Evolutionary conservation across 2,888 invertebrate genomes (phyloP).

Genomic region (Phortica okadai): DNA sequence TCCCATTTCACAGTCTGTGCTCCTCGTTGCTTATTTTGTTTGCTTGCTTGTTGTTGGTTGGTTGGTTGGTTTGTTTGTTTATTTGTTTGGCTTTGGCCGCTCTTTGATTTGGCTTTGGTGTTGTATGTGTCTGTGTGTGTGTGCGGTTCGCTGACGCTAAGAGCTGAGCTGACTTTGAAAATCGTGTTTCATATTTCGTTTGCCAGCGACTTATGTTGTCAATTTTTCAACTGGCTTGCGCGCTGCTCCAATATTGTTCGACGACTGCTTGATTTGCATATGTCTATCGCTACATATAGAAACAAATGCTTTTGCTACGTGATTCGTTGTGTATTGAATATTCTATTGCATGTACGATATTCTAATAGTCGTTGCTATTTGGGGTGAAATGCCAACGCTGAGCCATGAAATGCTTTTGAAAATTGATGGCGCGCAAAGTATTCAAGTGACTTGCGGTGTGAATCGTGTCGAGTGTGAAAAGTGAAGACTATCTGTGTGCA

Average conservation of each 20-base stretch:
- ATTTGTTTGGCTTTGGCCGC: conserved; percentile 14
- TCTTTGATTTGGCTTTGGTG: too few relatives aligned
- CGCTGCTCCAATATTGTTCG: too few relatives aligned
- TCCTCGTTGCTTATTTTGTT: too few relatives aligned
- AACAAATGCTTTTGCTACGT: conserved; percentile 13
- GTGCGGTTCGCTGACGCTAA: conserved; percentile 27
- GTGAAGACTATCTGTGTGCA: too few relatives aligned
- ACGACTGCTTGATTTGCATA: background rate
- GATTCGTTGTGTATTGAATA: background rate
- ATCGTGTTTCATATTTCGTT: conserved; percentile 48
- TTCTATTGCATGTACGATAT: background rate
- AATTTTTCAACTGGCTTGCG: background rate
- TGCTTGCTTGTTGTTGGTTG: background rate
- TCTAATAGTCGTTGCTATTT: too few relatives aligned
- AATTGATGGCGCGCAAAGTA: background rate
- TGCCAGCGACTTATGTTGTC: conserved; percentile 25
- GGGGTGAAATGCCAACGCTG: too few relatives aligned
- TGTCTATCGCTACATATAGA: background rate
- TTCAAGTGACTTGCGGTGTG: background rate
- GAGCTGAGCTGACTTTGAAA: conserved; percentile 63
- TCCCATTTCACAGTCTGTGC: background rate
- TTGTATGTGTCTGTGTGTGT: conserved; percentile 8
- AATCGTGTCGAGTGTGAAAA: too few relatives aligned
- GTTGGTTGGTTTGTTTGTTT: conserved; percentile 33
- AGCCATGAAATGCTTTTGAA: too few relatives aligned